Evolutionary conservation across 2,888 invertebrate genomes (phyloP).

Genomic region (Loripinus fragilis): DNA sequence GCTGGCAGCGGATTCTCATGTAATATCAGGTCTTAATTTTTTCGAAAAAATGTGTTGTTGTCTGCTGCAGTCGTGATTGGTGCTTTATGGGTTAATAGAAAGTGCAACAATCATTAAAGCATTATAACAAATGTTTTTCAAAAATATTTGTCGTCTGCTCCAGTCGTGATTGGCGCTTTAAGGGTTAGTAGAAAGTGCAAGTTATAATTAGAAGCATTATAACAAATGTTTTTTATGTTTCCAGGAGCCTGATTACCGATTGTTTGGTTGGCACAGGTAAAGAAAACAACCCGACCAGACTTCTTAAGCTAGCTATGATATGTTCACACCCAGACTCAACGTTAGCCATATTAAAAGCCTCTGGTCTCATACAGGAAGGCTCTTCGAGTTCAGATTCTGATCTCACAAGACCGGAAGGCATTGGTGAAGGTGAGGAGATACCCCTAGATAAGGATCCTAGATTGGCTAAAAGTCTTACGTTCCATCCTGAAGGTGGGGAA

Average conservation of each 20-base stretch:
- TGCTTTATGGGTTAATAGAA: too few relatives aligned
- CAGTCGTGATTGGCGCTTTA: too few relatives aligned
- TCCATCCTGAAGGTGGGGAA: background rate
- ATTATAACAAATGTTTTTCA: too few relatives aligned
- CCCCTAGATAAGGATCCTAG: background rate
- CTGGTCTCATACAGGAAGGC: background rate
- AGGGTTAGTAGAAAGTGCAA: too few relatives aligned
- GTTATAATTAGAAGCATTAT: too few relatives aligned
- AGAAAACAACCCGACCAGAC: background rate
- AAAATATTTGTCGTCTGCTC: too few relatives aligned
- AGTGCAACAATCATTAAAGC: too few relatives aligned
- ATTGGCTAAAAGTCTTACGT: background rate
- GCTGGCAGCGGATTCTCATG: too few relatives aligned
- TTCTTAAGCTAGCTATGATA: slow-evolving; percentile 5
- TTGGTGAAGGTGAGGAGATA: background rate
- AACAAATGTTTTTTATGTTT: too few relatives aligned
- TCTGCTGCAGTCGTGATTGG: too few relatives aligned
- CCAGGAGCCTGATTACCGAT: background rate
- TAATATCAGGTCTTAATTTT: too few relatives aligned
- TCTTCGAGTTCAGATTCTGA: background rate
- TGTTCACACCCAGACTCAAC: slow-evolving; percentile 8
- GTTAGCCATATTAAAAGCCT: background rate
- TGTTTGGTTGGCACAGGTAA: background rate
- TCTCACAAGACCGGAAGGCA: background rate
- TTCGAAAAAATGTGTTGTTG: too few relatives aligned